Conservation (phyloP, 1,140 invertebrate genomes). For the Hydropsyche tenuis region DNA sequence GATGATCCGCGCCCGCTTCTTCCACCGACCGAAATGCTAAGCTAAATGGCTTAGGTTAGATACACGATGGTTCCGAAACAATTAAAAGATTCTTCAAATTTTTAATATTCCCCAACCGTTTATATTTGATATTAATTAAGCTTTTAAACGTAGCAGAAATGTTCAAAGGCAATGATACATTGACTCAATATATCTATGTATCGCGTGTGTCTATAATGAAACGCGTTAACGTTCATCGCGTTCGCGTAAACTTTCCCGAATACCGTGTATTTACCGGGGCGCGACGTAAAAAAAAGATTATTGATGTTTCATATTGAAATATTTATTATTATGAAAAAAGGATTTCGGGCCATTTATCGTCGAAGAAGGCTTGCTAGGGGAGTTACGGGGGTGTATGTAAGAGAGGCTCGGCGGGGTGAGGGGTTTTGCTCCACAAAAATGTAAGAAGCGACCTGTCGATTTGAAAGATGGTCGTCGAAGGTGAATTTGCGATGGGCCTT, state of each 20-base stretch:
- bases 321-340: conserved; percentile 50
- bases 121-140: no score
- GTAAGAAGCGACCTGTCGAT: conserved; percentile 46
- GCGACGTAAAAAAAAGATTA: conserved; percentile 44
- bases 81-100: neutral
- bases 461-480: conserved; percentile 48
- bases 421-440: conserved; percentile 37
- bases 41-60: conserved; percentile 44
- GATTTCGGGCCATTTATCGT: conserved; percentile 49
- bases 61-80: conserved; percentile 36
- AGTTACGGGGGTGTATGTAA: neutral
- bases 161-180: no score
- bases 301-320: conserved; percentile 50
- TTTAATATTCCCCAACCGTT: no score
- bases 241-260: neutral
- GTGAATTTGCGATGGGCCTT: conserved; percentile 46
- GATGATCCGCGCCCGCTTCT: conserved; percentile 52
- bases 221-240: neutral
- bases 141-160: no score
- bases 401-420: neutral
- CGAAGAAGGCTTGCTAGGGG: neutral
- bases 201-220: no score
- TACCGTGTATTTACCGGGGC: conserved; percentile 22
- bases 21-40: conserved; percentile 42
- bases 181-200: no score